Evolutionary conservation across 1,140 invertebrate genomes (phyloP).

Genomic region (Brachionus rotundiformis): DNA sequence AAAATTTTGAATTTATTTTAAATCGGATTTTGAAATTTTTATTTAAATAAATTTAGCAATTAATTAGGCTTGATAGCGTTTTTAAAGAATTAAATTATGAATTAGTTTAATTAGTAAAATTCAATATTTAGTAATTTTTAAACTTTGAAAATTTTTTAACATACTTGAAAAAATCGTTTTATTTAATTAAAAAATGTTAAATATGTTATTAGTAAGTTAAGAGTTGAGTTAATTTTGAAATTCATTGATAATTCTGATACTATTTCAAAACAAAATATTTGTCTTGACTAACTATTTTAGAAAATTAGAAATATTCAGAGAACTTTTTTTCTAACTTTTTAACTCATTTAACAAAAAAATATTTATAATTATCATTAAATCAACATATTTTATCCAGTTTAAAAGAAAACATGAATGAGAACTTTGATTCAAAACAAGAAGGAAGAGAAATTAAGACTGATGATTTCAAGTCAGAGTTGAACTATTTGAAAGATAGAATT

Average conservation of each 20-base stretch:
- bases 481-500: conserved; percentile 22
- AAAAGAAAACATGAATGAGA: neutral
- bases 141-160: neutral
- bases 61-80: too few species aligned
- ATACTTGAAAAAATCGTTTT: neutral
- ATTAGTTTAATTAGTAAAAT: too few species aligned
- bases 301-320: conserved; percentile 5
- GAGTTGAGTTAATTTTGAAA: conserved; percentile 1
- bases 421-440: neutral
- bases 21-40: neutral
- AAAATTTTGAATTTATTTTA: neutral
- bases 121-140: too few species aligned
- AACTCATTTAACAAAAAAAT: neutral
- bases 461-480: conserved; percentile 1
- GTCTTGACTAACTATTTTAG: neutral
- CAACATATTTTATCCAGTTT: neutral
- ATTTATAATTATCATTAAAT: conserved; percentile 24
- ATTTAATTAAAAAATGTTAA: neutral
- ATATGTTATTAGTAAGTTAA: neutral
- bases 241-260: neutral
- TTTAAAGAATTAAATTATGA: too few species aligned
- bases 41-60: too few species aligned
- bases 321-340: neutral
- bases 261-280: neutral
- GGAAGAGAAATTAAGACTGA: conserved; percentile 17